Conservation (phyloP, 1,140 invertebrate species). For the Zelostemma sp. region DNA sequence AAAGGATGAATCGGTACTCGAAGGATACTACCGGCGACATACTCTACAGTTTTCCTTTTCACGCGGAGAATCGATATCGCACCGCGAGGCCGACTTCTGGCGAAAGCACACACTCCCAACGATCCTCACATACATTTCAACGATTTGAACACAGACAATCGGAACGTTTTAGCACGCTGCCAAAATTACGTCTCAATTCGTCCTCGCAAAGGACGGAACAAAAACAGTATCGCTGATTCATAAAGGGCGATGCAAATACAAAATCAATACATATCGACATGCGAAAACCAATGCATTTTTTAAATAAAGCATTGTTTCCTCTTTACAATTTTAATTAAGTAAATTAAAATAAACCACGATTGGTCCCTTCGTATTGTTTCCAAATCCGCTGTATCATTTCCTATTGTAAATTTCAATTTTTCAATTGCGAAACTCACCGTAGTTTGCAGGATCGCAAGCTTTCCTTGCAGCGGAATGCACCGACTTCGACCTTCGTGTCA, state of each 20-base stretch:
- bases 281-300: neutral
- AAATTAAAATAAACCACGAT: too few species aligned
- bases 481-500: conserved; percentile 17
- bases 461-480: neutral
- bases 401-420: neutral
- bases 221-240: neutral
- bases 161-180: too few species aligned
- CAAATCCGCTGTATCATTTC: too few species aligned
- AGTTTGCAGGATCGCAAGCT: neutral
- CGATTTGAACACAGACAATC: too few species aligned
- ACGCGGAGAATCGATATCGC: conserved; percentile 42
- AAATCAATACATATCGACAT: neutral
- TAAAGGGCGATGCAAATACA: neutral
- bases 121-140: neutral
- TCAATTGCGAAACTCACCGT: neutral
- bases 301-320: too few species aligned
- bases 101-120: conserved; percentile 19
- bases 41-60: conserved; percentile 45
- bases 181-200: neutral
- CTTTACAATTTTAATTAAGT: too few species aligned
- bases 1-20: conserved; percentile 27
- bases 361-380: too few species aligned
- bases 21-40: conserved; percentile 42
- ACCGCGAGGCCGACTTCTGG: conserved; percentile 27
- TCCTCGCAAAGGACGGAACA: neutral